Evolutionary conservation across 2,888 invertebrate species (phyloP).

Genomic region (Tenthredo livida): DNA sequence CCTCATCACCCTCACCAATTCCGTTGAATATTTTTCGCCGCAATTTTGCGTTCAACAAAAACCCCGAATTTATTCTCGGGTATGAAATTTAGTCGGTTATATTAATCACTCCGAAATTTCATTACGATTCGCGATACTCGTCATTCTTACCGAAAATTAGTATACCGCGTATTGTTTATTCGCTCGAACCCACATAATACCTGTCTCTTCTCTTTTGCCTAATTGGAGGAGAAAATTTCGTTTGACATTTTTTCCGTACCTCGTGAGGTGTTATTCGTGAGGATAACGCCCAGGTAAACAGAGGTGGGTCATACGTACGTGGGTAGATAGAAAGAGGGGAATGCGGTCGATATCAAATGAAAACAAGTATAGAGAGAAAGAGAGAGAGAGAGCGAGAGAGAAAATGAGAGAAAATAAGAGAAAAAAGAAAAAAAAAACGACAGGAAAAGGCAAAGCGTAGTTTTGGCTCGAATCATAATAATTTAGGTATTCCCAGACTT

Average conservation of each 20-base stretch:
- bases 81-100: too few species aligned
- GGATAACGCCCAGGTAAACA: conserved; percentile 11
- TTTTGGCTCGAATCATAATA: not conserved
- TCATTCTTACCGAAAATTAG: not conserved
- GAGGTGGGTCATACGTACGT: not conserved
- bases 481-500: not conserved
- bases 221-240: not conserved
- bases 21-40: not conserved
- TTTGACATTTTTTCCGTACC: not conserved
- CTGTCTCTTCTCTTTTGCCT: not conserved
- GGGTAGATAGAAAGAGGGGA: not conserved
- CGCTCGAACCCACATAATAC: not conserved
- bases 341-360: conserved; percentile 10
- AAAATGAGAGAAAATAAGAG: too few species aligned
- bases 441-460: not conserved
- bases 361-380: not conserved
- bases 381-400: not conserved
- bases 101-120: too few species aligned
- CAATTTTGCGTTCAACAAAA: not conserved
- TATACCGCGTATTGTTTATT: not conserved
- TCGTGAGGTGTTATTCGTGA: not conserved
- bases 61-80: not conserved
- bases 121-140: too few species aligned
- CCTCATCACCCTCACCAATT: not conserved
- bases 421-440: not conserved